These are phyloP conservation scores for Drosophila willistoni DNA, from an alignment of 1,140 invertebrate genomes.

Conservation along the genomic window DNA sequence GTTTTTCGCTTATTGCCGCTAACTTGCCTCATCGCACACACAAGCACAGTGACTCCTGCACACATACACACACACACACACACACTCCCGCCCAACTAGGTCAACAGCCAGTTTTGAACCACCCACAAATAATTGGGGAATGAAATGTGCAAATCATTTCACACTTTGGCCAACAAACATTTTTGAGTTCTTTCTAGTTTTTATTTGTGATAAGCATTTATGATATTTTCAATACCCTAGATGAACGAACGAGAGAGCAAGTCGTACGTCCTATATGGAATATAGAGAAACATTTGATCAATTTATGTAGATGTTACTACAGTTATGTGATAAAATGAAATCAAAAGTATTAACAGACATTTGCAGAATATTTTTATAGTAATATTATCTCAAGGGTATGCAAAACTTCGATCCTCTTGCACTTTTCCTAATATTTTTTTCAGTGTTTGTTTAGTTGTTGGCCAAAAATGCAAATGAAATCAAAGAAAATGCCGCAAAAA, in stretches of 20 bases:
- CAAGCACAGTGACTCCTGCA: conserved; percentile 22
- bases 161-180: conserved; percentile 30
- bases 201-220: conserved; percentile 35
- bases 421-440: not conserved
- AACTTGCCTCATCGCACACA: conserved; percentile 51
- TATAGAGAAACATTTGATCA: too few species aligned
- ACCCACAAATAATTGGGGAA: conserved; percentile 21
- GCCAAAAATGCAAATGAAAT: conserved; percentile 60
- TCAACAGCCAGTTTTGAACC: not conserved
- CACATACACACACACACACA: conserved; percentile 35
- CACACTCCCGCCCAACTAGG: not conserved
- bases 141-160: conserved; percentile 56
- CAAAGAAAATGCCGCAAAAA: conserved; percentile 17
- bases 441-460: conserved; percentile 42
- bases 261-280: too few species aligned
- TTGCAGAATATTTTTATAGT: too few species aligned
- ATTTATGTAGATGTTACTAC: too few species aligned
- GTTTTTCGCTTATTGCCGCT: conserved; percentile 59
- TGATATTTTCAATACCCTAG: not conserved
- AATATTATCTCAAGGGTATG: not conserved
- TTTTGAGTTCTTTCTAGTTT: conserved; percentile 13
- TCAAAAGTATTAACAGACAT: too few species aligned
- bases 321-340: too few species aligned
- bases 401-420: not conserved
- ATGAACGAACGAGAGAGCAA: too few species aligned